Evolutionary conservation across 2,797 vertebrate genomes (phyloP).

Genomic region (Lepilemur ruficaudatus): DNA sequence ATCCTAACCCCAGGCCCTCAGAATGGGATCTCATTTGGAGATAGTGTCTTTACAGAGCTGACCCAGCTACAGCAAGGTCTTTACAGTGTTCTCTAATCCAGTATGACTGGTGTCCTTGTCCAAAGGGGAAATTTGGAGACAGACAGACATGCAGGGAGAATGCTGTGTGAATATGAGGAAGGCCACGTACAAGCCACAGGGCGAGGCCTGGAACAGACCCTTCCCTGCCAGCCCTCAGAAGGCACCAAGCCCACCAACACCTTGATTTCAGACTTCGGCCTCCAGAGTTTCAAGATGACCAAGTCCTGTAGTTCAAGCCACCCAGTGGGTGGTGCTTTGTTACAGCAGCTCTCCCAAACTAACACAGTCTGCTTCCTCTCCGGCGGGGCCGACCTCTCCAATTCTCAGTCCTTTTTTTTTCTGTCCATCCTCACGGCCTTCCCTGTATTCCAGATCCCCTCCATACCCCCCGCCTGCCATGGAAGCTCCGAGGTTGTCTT

Average conservation of each 20-base stretch:
- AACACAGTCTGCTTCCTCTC: not conserved
- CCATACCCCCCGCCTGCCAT: not conserved
- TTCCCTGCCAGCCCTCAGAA: not conserved
- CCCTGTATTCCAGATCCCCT: not conserved
- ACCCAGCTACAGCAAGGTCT: not conserved
- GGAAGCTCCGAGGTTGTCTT: not conserved
- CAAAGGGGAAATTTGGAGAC: not conserved
- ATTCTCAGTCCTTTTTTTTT: not conserved
- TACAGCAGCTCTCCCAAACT: rapidly evolving
- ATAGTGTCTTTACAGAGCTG: not conserved
- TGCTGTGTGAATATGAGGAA: not conserved
- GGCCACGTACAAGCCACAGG: not conserved
- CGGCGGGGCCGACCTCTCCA: not conserved
- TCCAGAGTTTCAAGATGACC: not conserved
- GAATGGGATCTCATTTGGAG: not conserved
- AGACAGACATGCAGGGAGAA: not conserved
- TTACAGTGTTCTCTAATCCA: not conserved
- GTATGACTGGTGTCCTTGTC: not conserved
- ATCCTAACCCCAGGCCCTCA: not conserved
- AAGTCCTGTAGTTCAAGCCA: not conserved
- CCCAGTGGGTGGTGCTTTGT: not conserved
- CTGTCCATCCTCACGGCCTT: not conserved
- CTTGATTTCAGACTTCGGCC: not conserved
- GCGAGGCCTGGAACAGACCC: not conserved
- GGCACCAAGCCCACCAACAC: not conserved